Conservation (phyloP, 1,140 invertebrate species). For the Phymastichus coffea region DNA sequence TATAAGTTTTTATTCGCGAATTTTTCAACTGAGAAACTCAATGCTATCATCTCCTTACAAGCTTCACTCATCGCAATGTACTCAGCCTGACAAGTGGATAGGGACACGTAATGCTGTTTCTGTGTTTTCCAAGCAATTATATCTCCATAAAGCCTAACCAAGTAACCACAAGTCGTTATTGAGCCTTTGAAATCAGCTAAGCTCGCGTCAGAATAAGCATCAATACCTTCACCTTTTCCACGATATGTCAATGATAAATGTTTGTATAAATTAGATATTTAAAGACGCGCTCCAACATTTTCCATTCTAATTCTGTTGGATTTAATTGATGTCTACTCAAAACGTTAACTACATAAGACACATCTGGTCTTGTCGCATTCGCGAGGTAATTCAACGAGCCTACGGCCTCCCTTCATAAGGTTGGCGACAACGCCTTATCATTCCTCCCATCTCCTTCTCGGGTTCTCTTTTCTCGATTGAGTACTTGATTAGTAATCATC, state of each 20-base stretch:
- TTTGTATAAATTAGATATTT: constrained; percentile 19
- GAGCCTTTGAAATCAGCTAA: no score
- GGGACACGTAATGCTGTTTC: neutral
- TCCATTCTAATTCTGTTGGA: constrained; percentile 17
- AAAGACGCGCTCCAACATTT: constrained; percentile 23
- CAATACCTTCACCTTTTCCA: neutral
- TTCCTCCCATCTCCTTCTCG: neutral
- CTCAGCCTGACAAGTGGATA: neutral
- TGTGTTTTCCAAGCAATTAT: neutral
- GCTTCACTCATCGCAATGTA: neutral
- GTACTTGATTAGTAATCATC: neutral
- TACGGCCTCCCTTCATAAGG: neutral
- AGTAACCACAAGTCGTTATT: neutral
- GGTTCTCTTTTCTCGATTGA: neutral
- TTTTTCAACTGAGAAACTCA: neutral
- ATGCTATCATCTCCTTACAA: neutral
- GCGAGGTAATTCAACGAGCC: neutral
- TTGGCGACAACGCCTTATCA: no score
- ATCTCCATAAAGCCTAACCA: neutral
- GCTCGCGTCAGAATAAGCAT: neutral
- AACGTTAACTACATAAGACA: constrained; percentile 20
- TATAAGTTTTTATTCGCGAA: neutral
- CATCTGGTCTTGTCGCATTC: constrained; percentile 18
- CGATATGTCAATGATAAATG: neutral
- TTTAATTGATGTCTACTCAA: constrained; percentile 26